Evolutionary conservation across 2,113 vertebrate species (phyloP).

Genomic region (Spermophilus dauricus): DNA sequence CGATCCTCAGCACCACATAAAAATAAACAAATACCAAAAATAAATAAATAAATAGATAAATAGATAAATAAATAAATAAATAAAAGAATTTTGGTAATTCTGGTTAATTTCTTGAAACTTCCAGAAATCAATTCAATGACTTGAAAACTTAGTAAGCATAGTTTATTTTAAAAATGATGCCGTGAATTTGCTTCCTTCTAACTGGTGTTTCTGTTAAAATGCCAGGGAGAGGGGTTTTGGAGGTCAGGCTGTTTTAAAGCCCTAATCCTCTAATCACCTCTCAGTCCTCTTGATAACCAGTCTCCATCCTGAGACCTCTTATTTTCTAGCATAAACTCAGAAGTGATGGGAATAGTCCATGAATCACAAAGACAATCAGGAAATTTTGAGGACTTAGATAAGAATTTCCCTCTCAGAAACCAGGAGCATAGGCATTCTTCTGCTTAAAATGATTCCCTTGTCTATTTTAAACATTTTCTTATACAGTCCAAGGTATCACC

Average conservation of each 20-base stretch:
- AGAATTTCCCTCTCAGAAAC: neutral
- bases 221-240: neutral
- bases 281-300: neutral
- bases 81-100: neutral
- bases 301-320: neutral
- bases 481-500: neutral
- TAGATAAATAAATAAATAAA: no score
- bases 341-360: neutral
- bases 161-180: constrained; percentile 16
- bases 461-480: constrained; percentile 4
- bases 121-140: constrained; percentile 50
- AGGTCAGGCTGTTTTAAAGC: neutral
- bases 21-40: no score
- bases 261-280: neutral
- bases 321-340: constrained; percentile 15
- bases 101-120: constrained; percentile 15
- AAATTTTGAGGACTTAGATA: neutral
- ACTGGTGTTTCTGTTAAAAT: constrained; percentile 30
- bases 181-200: constrained; percentile 26
- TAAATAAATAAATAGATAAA: no score
- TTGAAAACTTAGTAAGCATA: constrained; percentile 35
- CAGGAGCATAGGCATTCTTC: neutral
- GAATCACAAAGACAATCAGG: neutral
- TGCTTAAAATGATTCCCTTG: constrained; percentile 42
- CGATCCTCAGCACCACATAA: no score